These are phyloP conservation scores for Griposia aprilina DNA, from an alignment of 2,888 invertebrate species.

Conservation along the genomic window DNA sequence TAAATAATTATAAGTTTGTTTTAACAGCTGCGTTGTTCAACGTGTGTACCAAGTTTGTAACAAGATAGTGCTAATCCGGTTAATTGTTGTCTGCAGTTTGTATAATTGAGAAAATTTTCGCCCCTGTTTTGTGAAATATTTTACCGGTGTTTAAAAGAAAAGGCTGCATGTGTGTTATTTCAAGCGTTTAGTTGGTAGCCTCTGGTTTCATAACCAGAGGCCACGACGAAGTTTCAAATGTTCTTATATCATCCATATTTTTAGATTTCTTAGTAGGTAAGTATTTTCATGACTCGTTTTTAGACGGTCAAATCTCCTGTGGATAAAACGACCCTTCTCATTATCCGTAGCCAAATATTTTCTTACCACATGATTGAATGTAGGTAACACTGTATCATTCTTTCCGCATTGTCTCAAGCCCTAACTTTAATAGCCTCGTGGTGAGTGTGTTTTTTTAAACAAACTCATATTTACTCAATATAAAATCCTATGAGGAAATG, in stretches of 20 bases:
- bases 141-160: conserved; percentile 19
- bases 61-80: conserved; percentile 64
- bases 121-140: conserved; percentile 23
- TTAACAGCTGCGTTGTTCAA: conserved; percentile 61
- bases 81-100: conserved; percentile 68
- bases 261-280: background rate
- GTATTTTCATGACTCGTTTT: background rate
- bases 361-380: conserved; percentile 13
- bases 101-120: conserved; percentile 59
- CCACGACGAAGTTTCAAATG: background rate
- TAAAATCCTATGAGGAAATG: conserved; percentile 75
- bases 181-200: background rate
- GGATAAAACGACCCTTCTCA: conserved; percentile 10
- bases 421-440: conserved; percentile 40
- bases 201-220: background rate
- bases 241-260: background rate
- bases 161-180: conserved; percentile 15
- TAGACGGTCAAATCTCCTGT: background rate
- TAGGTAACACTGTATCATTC: background rate
- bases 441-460: conserved; percentile 52
- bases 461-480: conserved; percentile 75
- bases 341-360: conserved; percentile 11
- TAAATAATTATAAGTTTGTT: conserved; percentile 70
- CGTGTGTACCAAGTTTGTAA: conserved; percentile 63
- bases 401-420: background rate